Conservation (phyloP, 2,888 invertebrate species). For the Conchocele bisecta region DNA sequence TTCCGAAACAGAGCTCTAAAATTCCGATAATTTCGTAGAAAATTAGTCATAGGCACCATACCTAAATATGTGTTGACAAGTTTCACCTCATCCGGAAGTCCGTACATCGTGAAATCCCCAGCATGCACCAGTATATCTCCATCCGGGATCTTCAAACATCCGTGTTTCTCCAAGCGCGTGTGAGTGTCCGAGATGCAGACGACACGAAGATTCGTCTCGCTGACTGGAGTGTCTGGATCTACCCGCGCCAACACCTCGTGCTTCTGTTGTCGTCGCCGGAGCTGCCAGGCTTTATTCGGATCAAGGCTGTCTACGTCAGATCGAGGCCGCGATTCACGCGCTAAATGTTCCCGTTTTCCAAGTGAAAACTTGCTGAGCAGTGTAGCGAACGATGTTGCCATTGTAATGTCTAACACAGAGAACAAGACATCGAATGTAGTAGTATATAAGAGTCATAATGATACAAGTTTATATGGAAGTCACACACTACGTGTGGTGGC, state of each 20-base stretch:
- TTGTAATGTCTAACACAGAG: too few relatives aligned
- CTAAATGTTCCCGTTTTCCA: too few relatives aligned
- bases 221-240: slow-evolving; percentile 61
- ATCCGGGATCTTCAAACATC: slow-evolving; percentile 85
- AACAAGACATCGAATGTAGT: too few relatives aligned
- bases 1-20: too few relatives aligned
- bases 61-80: slow-evolving; percentile 91
- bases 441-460: too few relatives aligned
- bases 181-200: slow-evolving; percentile 95
- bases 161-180: slow-evolving; percentile 86
- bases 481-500: too few relatives aligned
- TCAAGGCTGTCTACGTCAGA: slow-evolving; percentile 31
- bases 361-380: too few relatives aligned
- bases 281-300: slow-evolving; percentile 58
- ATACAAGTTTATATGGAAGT: too few relatives aligned
- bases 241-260: slow-evolving; percentile 55
- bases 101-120: slow-evolving; percentile 92
- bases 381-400: too few relatives aligned
- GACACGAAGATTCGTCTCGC: slow-evolving; percentile 85
- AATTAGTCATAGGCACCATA: too few relatives aligned
- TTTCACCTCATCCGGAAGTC: slow-evolving; percentile 88
- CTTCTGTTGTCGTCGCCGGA: slow-evolving; percentile 42
- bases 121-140: slow-evolving; percentile 93
- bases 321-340: too few relatives aligned
- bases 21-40: too few relatives aligned